phyloP scores from a whole-genome alignment of 2,888 invertebrate species.

The Odontothrips loti region DNA sequence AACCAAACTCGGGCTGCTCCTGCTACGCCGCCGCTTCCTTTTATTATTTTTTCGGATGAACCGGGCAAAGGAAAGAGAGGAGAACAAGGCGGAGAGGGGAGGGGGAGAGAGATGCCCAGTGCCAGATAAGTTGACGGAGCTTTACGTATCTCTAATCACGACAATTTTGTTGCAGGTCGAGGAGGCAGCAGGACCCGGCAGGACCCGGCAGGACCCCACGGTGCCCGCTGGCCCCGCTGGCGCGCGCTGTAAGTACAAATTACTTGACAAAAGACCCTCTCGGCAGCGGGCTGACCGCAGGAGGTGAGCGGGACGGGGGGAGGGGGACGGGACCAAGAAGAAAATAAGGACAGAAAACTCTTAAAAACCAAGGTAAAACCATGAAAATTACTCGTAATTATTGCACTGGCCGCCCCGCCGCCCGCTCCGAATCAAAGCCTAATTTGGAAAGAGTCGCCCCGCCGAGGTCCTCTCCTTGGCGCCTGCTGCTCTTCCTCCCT shows the following conservation, averaged over 20 bases:
- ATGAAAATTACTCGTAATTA: conserved; percentile 25
- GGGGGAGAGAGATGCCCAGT: conserved; percentile 31
- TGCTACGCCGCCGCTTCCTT: not conserved
- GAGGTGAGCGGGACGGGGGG: conserved; percentile 28
- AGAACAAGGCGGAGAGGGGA: conserved; percentile 28
- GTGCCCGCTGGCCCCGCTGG: conserved; percentile 30
- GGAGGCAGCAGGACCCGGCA: conserved; percentile 28
- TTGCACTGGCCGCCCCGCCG: conserved; percentile 2
- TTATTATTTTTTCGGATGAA: conserved; percentile 15
- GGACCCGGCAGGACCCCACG: conserved; percentile 29
- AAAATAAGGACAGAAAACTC: not conserved
- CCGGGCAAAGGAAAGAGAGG: conserved; percentile 19
- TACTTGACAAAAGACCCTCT: conserved; percentile 30
- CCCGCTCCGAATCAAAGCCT: conserved; percentile 12
- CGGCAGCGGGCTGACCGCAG: conserved; percentile 12
- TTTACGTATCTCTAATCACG: conserved; percentile 25
- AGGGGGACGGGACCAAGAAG: conserved; percentile 16
- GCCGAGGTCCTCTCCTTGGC: conserved; percentile 3
- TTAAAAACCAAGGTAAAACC: conserved; percentile 16
- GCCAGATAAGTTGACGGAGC: conserved; percentile 30
- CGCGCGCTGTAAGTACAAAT: conserved; percentile 30
- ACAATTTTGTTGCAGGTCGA: conserved; percentile 16
- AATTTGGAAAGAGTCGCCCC: conserved; percentile 13
- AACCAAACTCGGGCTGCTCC: no score
- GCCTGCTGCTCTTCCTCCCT: not conserved